Base-by-base conservation (phyloP, 1,140 invertebrate genomes). In the honey bee (Apis mellifera) region DNA sequence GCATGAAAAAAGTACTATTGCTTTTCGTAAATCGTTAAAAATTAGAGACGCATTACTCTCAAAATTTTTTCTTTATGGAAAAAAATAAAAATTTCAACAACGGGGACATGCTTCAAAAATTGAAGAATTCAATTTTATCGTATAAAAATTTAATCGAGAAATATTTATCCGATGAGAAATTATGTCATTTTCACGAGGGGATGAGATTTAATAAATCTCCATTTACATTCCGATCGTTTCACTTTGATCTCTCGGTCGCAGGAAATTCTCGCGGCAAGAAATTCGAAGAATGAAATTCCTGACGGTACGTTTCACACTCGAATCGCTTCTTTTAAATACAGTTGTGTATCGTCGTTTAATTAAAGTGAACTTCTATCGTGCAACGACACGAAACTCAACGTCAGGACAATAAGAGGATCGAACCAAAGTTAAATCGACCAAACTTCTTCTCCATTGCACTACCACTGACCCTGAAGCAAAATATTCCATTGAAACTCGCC, bases 351-450 rank as follows among this genome's bases (percentile, higher is more conserved):
- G 26, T 52, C 32, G 71, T 72, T n/a, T 75, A 81, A 81, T 81
- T 76, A 81, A 68, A 68, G 52, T 23, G 42, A 81, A 81, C 54
- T 75, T 75, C 71, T 66, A 81, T 81, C 79, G 79, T 64, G 62
- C 62, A 66, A 73, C 72, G 72, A 68, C 79, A 81, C 50, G 79
- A 76, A 82, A 78, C 69, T 54, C 12, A n/a, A n/a, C n/a, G 57
- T 72, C n/a, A 83, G 59, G 76, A 83, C 60, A 83, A 79, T 83
- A 70, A 73, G 72, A 65, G 74, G 23, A 84, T 82, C 66, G 79
- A 84, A 82, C 73, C 60, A 57, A n/a, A n/a, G 79, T 82, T 84
- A 82, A 84, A 84, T 84, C 83, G 83, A 84, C 83, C 83, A 84
- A 84, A 84, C 83, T 84, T 84, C 71, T 84, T 81, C 71, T 59